Evolutionary conservation across 2,113 vertebrate genomes (phyloP).

Genomic region (Calypte anna): DNA sequence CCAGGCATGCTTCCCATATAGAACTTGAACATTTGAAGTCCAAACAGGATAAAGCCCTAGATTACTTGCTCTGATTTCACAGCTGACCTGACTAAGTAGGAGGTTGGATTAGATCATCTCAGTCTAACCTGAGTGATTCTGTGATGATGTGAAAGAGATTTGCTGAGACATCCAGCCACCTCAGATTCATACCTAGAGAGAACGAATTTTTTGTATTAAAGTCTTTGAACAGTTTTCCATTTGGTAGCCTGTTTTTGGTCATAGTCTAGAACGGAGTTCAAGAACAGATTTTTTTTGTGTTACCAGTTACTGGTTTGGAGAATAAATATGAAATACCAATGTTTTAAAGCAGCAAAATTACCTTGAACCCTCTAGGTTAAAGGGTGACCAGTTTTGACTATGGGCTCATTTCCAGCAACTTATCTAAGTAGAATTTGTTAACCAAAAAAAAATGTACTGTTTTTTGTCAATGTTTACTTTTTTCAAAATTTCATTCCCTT

Average conservation of each 20-base stretch:
- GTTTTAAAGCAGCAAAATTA: not conserved
- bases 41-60: not conserved
- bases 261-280: not conserved
- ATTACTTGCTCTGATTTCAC: not conserved
- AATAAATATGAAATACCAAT: not conserved
- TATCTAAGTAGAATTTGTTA: not conserved
- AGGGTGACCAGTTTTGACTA: not conserved
- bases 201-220: not conserved
- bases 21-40: not conserved
- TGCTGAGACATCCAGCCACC: not conserved
- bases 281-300: not conserved
- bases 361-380: not conserved
- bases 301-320: not conserved
- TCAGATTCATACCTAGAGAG: not conserved
- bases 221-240: not conserved
- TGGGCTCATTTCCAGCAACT: not conserved
- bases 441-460: not conserved
- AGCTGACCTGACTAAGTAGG: not conserved
- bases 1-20: not conserved
- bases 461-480: not conserved
- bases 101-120: not conserved
- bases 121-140: not conserved
- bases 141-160: not conserved
- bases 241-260: not conserved
- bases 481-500: not conserved